Conservation (phyloP, 2,888 invertebrate species). For the Xestia c-nigrum region DNA sequence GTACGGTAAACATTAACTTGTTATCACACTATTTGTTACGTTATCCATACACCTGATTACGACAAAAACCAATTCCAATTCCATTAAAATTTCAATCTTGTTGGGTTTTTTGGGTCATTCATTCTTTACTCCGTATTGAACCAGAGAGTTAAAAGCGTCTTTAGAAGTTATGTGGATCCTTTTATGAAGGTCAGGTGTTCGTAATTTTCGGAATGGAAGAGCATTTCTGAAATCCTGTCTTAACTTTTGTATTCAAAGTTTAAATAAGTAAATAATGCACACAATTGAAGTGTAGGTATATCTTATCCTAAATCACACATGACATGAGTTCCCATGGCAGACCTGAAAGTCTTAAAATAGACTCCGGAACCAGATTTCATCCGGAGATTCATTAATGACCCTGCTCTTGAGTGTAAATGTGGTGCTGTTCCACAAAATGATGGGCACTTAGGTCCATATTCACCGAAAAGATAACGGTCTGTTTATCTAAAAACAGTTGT, state of each 20-base stretch:
- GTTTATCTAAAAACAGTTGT: too few species aligned
- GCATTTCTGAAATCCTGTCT: neutral
- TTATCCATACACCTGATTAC: slow-evolving; percentile 19
- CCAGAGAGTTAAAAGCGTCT: slow-evolving; percentile 38
- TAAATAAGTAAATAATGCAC: neutral
- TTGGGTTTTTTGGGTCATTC: slow-evolving; percentile 37
- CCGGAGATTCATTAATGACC: too few species aligned
- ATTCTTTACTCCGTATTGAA: slow-evolving; percentile 34
- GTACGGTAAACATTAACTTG: slow-evolving; percentile 18
- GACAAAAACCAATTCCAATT: slow-evolving; percentile 17
- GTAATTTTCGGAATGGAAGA: slow-evolving; percentile 22
- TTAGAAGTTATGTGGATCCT: slow-evolving; percentile 46
- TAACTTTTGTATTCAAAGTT: neutral
- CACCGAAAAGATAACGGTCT: too few species aligned
- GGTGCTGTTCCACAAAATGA: too few species aligned
- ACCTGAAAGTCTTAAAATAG: too few species aligned
- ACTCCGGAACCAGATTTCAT: too few species aligned
- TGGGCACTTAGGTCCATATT: too few species aligned
- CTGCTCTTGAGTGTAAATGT: too few species aligned
- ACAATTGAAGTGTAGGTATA: neutral
- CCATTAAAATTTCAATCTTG: slow-evolving; percentile 50
- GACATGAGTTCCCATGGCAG: too few species aligned
- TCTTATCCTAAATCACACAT: neutral
- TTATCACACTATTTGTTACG: slow-evolving; percentile 26
- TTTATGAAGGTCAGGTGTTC: slow-evolving; percentile 46